Base-by-base conservation (phyloP, 2,113 vertebrate species). In the Chloropsis hardwickii region DNA sequence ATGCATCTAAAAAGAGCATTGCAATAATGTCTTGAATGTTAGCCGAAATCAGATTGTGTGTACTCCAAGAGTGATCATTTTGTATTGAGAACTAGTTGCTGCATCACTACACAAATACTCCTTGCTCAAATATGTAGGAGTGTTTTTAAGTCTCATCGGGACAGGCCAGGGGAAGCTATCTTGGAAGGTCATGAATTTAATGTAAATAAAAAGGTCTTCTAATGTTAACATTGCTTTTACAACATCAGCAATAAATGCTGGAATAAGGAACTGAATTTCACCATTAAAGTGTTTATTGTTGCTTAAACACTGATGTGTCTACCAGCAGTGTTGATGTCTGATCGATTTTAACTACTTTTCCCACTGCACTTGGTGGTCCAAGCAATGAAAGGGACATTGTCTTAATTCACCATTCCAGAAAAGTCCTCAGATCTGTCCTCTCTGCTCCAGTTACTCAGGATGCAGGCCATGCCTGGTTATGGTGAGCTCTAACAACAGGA, bases 401-500 rank as follows among this genome's bases (percentile, higher is more conserved):
- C 66, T 97, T 91, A 88, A 87, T 94, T 93, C 64, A 40, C 50
- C 18, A 42, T 86, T 84, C 39, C 70, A 96, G 84, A 83, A 61
- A 37, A 93, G 72, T 95, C 23, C 54, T 95, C 39, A 58, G 56
- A 66, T 83, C 71, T 93, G 65, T 80, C 51, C 37, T 97, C 72
- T 76, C 64, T 90, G 88, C 44, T 84, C 48, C 50, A 56, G 77
- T 94, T 92, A 64, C 39, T 97, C 31, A 53, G 93, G 92, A 92
- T 86, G 88, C 83, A 78, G 86, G 28, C 81, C 44, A 48, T 54
- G 11, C 85, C 50, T 66, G 56, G n/a, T 88, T 96, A 90, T 94
- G 96, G 92, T 85, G 81, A 96, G 44, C 70, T 90, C 89, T 95
- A 88, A 64, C 70, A 92, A 73, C 60, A 65, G 14, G 37, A 60